Base-by-base conservation (phyloP, 1,140 invertebrate genomes). In the Galleria mellonella region DNA sequence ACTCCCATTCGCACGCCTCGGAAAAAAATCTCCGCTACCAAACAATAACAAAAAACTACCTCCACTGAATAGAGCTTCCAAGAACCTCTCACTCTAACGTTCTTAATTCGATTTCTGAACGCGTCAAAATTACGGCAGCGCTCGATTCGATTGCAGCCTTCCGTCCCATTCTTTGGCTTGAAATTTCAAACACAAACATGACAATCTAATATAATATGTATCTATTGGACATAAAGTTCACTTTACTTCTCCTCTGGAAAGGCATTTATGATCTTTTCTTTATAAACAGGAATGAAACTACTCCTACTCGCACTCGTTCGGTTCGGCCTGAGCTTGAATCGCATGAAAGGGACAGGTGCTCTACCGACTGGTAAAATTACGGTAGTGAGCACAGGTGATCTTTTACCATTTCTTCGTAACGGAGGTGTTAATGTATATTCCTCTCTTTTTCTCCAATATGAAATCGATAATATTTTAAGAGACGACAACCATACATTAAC, bases 311-410 rank as follows among this genome's bases (percentile, higher is more conserved):
- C 82, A 82, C 79, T 86, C 79, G 67, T 81, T 75, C 72, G 68
- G 71, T 73, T 83, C 73, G 50, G 73, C 70, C 64, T 83, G 82
- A 78, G 83, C 78, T 72, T 83, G 68, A 74, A 82, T 57, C 63
- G 74, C 71, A 75, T 63, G 83, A 87, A 83, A 86, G 77, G 78
- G 85, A 86, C 83, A 81, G 79, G 75, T 81, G 81, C 72, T 73
- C 69, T 79, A 82, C 72, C 69, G 73, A 67, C 64, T 61, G 69
- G 73, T 73, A 73, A 72, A 83, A 85, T 87, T 85, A 83, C 85
- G 72, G 82, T 86, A 86, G 85, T 86, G 76, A 86, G 77, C 85
- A 86, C 81, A 84, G 79, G 79, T 85, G 85, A 86, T 83, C 85
- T 85, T 87, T 82, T 72, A 83, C 71, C 67, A 79, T 74, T 78